phyloP scores from a whole-genome alignment of 2,797 vertebrate species.

The Coluber constrictor region DNA sequence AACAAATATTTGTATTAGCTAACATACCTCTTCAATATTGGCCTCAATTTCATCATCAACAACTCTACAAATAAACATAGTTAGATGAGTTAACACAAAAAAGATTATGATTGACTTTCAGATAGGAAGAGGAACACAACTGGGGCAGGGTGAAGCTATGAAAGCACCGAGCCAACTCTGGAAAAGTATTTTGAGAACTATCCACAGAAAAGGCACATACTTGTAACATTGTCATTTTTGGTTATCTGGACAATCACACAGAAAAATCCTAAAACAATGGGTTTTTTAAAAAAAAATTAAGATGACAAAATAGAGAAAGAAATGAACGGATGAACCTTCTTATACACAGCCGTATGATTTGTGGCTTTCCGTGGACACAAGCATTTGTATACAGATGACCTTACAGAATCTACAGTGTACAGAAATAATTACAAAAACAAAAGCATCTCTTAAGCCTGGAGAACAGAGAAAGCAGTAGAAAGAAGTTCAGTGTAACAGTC shows the following conservation, averaged over 20 bases:
- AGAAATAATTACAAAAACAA: background rate
- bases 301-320: background rate
- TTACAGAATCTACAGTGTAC: background rate
- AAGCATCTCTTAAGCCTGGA: background rate
- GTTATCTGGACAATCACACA: background rate
- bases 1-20: slow-evolving; percentile 1
- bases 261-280: background rate
- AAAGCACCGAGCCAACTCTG: background rate
- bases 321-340: background rate
- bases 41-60: slow-evolving; percentile 79
- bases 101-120: background rate
- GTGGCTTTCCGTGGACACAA: background rate
- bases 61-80: slow-evolving; percentile 70
- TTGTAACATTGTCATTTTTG: background rate
- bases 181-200: background rate
- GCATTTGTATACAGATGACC: background rate
- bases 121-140: background rate
- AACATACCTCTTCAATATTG: slow-evolving; percentile 79
- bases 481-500: background rate
- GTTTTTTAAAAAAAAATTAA: background rate
- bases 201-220: background rate
- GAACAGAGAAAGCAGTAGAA: background rate
- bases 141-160: background rate
- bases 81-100: background rate
- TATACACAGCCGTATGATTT: background rate